These are phyloP conservation scores for Macrosiphum euphorbiae DNA, from an alignment of 2,888 invertebrate species.

Conservation along the genomic window DNA sequence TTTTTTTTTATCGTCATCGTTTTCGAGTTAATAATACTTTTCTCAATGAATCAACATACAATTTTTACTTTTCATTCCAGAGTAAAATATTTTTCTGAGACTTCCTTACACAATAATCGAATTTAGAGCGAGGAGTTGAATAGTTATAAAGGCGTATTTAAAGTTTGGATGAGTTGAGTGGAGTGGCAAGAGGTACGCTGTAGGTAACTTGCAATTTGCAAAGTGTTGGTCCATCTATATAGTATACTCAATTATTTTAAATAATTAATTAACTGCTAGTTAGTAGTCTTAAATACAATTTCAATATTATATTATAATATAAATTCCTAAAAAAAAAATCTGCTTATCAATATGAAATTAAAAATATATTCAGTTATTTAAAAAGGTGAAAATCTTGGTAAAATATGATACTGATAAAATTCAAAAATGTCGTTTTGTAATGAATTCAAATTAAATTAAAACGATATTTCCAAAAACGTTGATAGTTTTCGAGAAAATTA, in stretches of 20 bases:
- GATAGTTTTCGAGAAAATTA: background rate
- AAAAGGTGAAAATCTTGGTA: background rate
- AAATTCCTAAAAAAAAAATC: background rate
- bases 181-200: background rate
- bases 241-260: background rate
- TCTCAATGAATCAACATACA: background rate
- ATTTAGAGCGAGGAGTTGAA: background rate
- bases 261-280: background rate
- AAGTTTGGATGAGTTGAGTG: background rate
- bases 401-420: background rate
- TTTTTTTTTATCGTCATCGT: background rate
- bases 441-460: background rate
- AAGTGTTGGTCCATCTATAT: background rate
- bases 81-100: background rate
- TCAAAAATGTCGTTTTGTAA: background rate
- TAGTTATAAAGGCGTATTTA: background rate
- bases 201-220: background rate
- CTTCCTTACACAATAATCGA: background rate
- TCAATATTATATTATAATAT: background rate
- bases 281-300: background rate
- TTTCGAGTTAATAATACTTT: background rate
- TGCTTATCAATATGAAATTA: background rate
- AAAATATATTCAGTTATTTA: background rate
- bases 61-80: background rate
- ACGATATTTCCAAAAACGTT: background rate